phyloP scores from a whole-genome alignment of 2,113 vertebrate genomes.

The Microcebus tavaratra region DNA sequence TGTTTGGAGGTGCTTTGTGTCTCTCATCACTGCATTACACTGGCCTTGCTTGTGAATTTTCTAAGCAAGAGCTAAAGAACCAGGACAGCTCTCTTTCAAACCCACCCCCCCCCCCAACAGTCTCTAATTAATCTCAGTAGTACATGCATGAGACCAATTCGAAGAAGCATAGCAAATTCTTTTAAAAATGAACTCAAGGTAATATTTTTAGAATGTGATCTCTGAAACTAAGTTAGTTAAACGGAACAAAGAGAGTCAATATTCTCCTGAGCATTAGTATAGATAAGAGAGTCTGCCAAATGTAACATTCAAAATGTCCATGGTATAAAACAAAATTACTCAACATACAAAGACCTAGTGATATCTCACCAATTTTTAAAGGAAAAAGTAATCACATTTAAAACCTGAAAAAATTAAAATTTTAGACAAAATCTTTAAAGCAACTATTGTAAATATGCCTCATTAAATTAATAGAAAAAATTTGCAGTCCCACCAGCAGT shows the following conservation, averaged over 20 bases:
- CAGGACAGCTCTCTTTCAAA: no score
- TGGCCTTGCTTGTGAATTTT: no score
- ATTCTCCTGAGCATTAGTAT: neutral
- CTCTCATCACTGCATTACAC: no score
- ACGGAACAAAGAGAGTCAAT: neutral
- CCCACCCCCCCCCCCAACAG: no score
- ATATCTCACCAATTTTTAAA: neutral
- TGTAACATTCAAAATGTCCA: neutral
- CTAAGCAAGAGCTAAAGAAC: no score
- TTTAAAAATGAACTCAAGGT: constrained; percentile 1
- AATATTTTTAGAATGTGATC: neutral
- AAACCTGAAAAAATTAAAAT: neutral
- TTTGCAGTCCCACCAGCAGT: no score
- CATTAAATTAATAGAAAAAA: neutral
- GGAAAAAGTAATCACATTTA: neutral
- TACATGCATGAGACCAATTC: neutral
- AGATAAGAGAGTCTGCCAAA: neutral
- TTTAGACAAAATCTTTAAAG: neutral
- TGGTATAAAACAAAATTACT: neutral
- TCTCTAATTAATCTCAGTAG: neutral
- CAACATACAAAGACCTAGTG: neutral
- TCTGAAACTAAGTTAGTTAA: neutral
- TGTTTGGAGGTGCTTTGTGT: no score
- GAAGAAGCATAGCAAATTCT: neutral
- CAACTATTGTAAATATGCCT: neutral